phyloP scores from a whole-genome alignment of 2,797 vertebrate species.

The Sebastes steindachneri region DNA sequence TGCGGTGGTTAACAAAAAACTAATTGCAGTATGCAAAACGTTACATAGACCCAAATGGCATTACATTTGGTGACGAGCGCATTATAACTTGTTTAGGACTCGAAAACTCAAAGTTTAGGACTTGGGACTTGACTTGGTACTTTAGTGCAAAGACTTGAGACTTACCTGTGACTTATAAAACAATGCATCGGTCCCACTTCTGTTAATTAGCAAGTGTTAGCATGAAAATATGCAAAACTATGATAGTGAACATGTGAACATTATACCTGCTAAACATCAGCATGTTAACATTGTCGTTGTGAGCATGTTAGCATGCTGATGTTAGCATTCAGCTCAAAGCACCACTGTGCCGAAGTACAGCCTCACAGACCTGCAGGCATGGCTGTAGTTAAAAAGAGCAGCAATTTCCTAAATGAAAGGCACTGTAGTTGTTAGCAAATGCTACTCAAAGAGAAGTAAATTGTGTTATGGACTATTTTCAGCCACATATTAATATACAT shows the following conservation, averaged over 20 bases:
- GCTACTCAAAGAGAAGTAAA: not conserved
- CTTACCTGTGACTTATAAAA: no score
- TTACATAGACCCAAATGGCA: no score
- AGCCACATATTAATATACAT: not conserved
- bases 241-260: not conserved
- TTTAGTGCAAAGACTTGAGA: no score
- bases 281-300: not conserved
- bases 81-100: no score
- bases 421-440: no score
- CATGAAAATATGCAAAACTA: not conserved
- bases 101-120: no score
- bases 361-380: not conserved
- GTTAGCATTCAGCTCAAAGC: not conserved
- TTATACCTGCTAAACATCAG: not conserved
- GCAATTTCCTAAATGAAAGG: no score
- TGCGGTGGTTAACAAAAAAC: no score
- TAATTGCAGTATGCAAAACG: no score
- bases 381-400: no score
- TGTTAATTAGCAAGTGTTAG: not conserved
- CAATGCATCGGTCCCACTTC: accelerated
- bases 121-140: no score
- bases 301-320: not conserved
- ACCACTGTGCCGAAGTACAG: not conserved
- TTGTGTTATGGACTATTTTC: not conserved
- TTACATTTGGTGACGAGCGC: no score